These are phyloP conservation scores for Aelia acuminata DNA, from an alignment of 2,888 invertebrate genomes.

Conservation along the genomic window DNA sequence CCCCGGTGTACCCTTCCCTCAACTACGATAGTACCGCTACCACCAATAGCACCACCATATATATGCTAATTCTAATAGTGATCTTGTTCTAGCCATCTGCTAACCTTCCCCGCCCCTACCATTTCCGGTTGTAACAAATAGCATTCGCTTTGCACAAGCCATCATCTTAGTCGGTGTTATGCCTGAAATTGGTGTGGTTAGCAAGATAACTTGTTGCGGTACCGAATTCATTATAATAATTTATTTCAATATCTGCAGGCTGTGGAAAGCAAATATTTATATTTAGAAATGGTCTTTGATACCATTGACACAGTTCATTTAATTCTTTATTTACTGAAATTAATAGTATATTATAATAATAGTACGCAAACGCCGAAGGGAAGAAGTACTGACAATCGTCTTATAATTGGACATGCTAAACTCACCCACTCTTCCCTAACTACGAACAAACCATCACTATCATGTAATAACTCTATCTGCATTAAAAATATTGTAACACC, in stretches of 20 bases:
- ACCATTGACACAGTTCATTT: no score
- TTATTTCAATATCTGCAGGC: background rate
- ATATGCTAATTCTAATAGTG: slow-evolving; percentile 38
- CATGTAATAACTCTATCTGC: no score
- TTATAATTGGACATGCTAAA: no score
- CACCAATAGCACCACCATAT: background rate
- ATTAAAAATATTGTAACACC: no score
- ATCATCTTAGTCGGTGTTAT: background rate
- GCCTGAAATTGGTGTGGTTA: background rate
- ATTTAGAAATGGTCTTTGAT: background rate
- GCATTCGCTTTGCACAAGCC: slow-evolving; percentile 20
- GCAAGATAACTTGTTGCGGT: background rate
- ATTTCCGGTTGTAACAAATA: background rate
- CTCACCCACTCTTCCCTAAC: no score
- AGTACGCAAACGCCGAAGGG: no score
- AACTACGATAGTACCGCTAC: background rate
- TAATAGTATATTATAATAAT: no score
- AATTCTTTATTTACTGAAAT: no score
- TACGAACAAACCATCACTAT: no score
- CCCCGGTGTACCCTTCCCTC: background rate
- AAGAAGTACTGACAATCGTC: no score
- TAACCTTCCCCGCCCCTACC: background rate
- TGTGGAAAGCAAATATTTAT: background rate
- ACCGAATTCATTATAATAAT: background rate
- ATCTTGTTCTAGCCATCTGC: slow-evolving; percentile 44